Conservation (phyloP, 2,888 invertebrate genomes). For the Troglohyphantes excavatus region DNA sequence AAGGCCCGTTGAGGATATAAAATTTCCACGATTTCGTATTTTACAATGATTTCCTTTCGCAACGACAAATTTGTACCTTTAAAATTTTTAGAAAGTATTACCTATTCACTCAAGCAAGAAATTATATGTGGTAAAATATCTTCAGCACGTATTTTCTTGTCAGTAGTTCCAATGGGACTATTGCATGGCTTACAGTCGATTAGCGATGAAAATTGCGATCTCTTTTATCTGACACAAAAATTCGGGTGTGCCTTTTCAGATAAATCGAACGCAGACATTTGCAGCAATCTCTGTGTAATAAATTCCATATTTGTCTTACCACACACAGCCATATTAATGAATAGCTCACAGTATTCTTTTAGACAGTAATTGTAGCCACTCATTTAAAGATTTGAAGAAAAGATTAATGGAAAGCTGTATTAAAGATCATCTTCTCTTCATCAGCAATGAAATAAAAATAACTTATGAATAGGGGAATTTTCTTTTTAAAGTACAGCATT, state of each 20-base stretch:
- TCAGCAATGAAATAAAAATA: conserved; percentile 13
- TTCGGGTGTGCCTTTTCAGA: conserved; percentile 48
- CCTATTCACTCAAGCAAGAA: neutral
- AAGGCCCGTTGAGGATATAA: too few relatives aligned
- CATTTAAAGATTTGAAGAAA: conserved; percentile 30
- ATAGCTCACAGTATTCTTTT: conserved; percentile 24
- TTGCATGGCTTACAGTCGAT: conserved; percentile 27
- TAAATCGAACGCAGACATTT: conserved; percentile 29
- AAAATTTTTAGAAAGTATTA: too few relatives aligned
- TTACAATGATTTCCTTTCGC: too few relatives aligned
- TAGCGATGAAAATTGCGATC: conserved; percentile 15
- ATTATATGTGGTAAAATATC: neutral
- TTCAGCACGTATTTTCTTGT: conserved; percentile 16
- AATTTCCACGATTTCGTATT: too few relatives aligned
- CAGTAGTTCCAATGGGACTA: conserved; percentile 5
- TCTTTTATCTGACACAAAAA: neutral
- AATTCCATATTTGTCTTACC: conserved; percentile 46
- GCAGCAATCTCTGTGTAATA: conserved; percentile 1
- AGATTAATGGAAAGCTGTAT: conserved; percentile 31
- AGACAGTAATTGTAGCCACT: conserved; percentile 33
- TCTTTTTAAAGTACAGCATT: neutral
- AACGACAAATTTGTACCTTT: too few relatives aligned
- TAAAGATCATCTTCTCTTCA: neutral
- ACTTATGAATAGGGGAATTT: conserved; percentile 2
- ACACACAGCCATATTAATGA: conserved; percentile 54